These are phyloP conservation scores for Chrysodeixis includens DNA, from an alignment of 2,888 invertebrate species.

Conservation along the genomic window DNA sequence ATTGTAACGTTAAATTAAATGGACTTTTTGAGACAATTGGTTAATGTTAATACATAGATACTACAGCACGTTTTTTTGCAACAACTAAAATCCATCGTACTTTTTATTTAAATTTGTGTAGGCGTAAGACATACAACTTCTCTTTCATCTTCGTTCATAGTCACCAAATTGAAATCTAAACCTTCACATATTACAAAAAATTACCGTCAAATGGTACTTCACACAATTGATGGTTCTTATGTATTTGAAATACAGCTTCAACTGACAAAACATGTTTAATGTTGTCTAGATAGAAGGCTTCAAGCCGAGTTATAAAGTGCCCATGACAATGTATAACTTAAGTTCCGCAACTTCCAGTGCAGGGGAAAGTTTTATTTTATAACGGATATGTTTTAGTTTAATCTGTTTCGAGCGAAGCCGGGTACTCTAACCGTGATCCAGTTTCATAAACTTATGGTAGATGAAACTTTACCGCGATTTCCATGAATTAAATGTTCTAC, in stretches of 20 bases:
- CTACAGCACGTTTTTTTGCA: too few relatives aligned
- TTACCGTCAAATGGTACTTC: too few relatives aligned
- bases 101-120: too few relatives aligned
- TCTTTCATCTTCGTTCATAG: too few relatives aligned
- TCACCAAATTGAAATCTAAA: too few relatives aligned
- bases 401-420: background rate
- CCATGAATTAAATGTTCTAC: too few relatives aligned
- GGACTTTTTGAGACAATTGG: background rate
- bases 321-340: conserved; percentile 5
- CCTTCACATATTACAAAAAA: too few relatives aligned
- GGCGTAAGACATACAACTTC: too few relatives aligned
- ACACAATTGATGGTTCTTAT: too few relatives aligned
- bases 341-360: background rate
- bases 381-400: background rate
- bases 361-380: conserved; percentile 1
- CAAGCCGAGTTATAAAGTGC: background rate
- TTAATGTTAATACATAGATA: too few relatives aligned
- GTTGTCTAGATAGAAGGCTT: background rate
- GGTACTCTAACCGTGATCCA: background rate
- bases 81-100: too few relatives aligned
- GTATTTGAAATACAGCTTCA: background rate
- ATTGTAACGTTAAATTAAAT: background rate
- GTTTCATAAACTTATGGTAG: background rate
- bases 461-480: background rate
- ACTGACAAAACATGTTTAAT: background rate